A percentile compares a stretch with the other conserved stretches of the same genome.
These are phyloP conservation scores for Oxyruncus cristatus DNA, from an alignment of 2,113 vertebrate genomes.

Conservation along the genomic window DNA sequence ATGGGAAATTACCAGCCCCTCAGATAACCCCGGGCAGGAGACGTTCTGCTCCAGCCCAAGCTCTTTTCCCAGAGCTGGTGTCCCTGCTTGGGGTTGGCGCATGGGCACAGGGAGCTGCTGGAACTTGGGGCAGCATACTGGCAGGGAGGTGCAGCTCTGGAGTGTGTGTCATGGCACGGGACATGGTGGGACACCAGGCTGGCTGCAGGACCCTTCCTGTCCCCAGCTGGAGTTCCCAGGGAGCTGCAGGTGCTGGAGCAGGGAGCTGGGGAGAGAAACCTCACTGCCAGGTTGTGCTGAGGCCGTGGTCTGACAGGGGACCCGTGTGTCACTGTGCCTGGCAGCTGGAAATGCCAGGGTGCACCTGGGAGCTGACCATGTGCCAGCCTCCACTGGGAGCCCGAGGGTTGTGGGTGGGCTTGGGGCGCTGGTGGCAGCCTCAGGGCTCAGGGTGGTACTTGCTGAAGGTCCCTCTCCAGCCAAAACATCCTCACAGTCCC, in stretches of 20 bases:
- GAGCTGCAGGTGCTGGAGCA: accelerated
- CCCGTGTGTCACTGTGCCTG: accelerated
- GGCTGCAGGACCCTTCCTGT: background rate
- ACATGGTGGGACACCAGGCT: background rate
- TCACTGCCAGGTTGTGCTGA: accelerated
- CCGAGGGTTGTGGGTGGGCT: background rate
- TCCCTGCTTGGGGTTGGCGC: accelerated
- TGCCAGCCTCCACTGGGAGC: accelerated
- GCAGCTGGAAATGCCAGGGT: accelerated
- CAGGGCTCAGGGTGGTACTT: accelerated
- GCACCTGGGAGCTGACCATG: background rate
- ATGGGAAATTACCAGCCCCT: background rate
- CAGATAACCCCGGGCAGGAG: accelerated
- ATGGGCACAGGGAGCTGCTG: background rate
- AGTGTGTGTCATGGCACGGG: accelerated
- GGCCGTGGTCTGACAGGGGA: accelerated
- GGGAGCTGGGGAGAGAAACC: background rate
- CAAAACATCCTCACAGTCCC: background rate
- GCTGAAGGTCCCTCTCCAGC: background rate
- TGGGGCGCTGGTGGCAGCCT: background rate
- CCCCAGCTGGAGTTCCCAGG: no score
- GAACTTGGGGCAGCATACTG: background rate
- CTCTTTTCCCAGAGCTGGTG: accelerated
- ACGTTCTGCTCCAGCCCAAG: background rate
- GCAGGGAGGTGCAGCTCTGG: background rate